These are phyloP conservation scores for Rallus crepitans DNA, from an alignment of 2,797 vertebrate species.

Conservation along the genomic window DNA sequence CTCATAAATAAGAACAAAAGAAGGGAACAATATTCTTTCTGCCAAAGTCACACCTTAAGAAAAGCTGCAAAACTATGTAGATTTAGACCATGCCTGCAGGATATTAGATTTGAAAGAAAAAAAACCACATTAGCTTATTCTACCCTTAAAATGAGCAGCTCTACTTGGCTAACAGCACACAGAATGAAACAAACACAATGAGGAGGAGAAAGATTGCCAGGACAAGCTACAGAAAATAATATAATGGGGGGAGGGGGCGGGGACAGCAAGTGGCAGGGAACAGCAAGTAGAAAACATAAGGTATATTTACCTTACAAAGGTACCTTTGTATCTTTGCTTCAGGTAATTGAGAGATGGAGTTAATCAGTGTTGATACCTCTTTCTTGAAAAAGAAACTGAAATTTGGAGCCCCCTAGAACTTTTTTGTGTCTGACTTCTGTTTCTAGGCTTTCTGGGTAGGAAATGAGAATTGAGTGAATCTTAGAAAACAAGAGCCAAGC, in stretches of 20 bases:
- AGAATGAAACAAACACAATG: background rate
- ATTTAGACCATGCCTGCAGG: background rate
- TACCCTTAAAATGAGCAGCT: background rate
- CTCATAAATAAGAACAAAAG: background rate
- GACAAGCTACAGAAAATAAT: background rate
- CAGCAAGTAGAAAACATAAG: background rate
- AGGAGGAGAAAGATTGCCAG: background rate
- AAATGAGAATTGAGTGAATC: background rate
- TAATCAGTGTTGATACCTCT: background rate
- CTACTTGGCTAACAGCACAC: background rate
- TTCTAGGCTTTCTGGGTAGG: background rate
- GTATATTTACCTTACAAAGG: background rate
- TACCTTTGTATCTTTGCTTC: background rate
- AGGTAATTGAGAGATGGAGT: background rate
- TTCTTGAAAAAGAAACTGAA: background rate
- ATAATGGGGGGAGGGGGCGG: background rate
- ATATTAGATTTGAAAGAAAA: background rate
- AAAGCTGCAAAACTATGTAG: background rate
- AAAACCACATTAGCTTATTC: background rate
- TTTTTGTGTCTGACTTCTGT: background rate
- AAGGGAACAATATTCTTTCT: background rate
- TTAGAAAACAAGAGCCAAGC: background rate
- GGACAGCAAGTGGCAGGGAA: background rate
- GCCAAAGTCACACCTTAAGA: background rate
- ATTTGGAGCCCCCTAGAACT: background rate